Percentiles rank a stretch among this genome's conserved stretches.
phyloP scores from a whole-genome alignment of 2,888 invertebrate species.

The Sinohyriopsis cumingii region DNA sequence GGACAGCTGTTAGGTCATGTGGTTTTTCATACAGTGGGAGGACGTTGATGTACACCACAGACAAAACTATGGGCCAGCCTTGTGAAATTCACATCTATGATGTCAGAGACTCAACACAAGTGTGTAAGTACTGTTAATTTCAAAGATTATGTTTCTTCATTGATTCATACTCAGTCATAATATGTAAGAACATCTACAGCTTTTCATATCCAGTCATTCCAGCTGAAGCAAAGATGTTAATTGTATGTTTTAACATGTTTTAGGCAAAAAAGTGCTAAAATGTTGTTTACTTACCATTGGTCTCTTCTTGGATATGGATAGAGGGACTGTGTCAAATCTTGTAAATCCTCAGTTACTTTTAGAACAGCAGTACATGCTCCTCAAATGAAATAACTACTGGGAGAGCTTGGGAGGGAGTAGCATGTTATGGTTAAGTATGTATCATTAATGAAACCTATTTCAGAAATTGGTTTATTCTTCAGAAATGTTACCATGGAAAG shows the following conservation, averaged over 20 bases:
- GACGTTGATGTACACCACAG: slow-evolving; percentile 93
- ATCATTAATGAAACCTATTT: no score
- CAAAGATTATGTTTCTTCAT: neutral
- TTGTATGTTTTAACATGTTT: neutral
- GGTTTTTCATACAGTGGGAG: slow-evolving; percentile 94
- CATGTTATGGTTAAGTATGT: no score
- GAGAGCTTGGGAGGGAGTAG: no score
- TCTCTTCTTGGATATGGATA: neutral
- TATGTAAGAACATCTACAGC: neutral
- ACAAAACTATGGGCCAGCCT: slow-evolving; percentile 90
- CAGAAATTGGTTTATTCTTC: no score
- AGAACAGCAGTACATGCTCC: no score
- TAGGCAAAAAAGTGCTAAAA: neutral
- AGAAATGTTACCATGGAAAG: no score
- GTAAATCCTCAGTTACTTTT: neutral
- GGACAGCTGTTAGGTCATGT: slow-evolving; percentile 91
- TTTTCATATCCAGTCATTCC: neutral
- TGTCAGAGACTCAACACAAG: slow-evolving; percentile 71
- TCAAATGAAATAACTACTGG: no score
- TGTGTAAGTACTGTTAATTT: slow-evolving; percentile 56
- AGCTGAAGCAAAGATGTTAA: neutral
- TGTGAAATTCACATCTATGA: slow-evolving; percentile 89
- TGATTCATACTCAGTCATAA: neutral
- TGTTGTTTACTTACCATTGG: neutral
- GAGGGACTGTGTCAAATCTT: neutral